Conservation (phyloP, 1,140 invertebrate species). For the Calliphora vicina region DNA sequence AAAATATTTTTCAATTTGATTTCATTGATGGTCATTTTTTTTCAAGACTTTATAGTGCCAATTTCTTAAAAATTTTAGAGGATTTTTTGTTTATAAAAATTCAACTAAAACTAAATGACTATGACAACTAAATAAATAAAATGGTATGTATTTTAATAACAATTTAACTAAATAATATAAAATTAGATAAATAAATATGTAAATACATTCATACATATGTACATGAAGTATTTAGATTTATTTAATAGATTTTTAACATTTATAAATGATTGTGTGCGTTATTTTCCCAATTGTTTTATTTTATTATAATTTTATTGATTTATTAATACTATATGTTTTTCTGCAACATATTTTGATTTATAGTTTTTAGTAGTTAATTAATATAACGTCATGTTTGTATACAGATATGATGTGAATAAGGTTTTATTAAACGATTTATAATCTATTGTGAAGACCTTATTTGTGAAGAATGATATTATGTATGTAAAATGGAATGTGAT, state of each 20-base stretch:
- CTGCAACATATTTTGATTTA: too few species aligned
- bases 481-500: too few species aligned
- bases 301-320: too few species aligned
- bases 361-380: too few species aligned
- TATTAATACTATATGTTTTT: too few species aligned
- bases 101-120: not conserved
- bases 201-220: not conserved
- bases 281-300: not conserved
- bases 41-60: too few species aligned
- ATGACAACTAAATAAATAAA: not conserved
- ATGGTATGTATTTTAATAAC: not conserved
- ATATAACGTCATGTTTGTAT: not conserved
- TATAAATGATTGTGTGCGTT: not conserved
- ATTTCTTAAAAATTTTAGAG: not conserved
- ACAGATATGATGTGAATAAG: not conserved
- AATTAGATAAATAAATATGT: too few species aligned
- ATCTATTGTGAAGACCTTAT: not conserved
- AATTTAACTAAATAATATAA: not conserved
- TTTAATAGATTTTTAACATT: not conserved
- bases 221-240: not conserved
- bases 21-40: not conserved
- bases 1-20: slow-evolving; percentile 1
- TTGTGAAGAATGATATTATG: too few species aligned
- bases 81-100: not conserved
- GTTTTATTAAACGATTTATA: not conserved